Evolutionary conservation across 2,888 invertebrate species (phyloP).

Genomic region (Athetis lepigone): DNA sequence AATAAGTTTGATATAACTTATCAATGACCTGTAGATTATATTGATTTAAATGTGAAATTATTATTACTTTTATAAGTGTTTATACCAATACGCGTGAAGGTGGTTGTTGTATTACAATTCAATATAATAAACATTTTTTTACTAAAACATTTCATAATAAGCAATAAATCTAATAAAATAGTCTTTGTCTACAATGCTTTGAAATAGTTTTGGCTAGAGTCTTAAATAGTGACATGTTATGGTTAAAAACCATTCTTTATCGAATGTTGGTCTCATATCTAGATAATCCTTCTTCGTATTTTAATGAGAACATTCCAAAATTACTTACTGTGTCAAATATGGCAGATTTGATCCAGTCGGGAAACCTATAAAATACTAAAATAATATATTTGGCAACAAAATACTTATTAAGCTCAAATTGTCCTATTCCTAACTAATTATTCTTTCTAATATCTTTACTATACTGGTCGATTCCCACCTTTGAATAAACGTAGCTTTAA

Average conservation of each 20-base stretch:
- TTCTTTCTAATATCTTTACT: slow-evolving; percentile 32
- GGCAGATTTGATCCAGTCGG: slow-evolving; percentile 51
- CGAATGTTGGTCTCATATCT: slow-evolving; percentile 51
- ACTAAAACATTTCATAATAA: slow-evolving; percentile 49
- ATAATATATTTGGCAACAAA: slow-evolving; percentile 36
- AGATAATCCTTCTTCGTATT: slow-evolving; percentile 53
- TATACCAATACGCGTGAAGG: slow-evolving; percentile 42
- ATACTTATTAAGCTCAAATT: slow-evolving; percentile 50
- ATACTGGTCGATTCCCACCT: slow-evolving; percentile 51
- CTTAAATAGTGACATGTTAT: slow-evolving; percentile 27
- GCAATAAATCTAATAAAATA: slow-evolving; percentile 51
- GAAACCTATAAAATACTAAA: slow-evolving; percentile 29
- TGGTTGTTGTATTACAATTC: slow-evolving; percentile 45
- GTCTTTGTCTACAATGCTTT: slow-evolving; percentile 56
- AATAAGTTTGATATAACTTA: slow-evolving; percentile 27
- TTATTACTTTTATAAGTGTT: slow-evolving; percentile 37
- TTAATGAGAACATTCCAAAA: slow-evolving; percentile 79
- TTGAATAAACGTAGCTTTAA: slow-evolving; percentile 53
- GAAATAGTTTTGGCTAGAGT: slow-evolving; percentile 57
- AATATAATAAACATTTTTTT: slow-evolving; percentile 53
- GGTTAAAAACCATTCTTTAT: slow-evolving; percentile 45
- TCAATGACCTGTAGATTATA: slow-evolving; percentile 42
- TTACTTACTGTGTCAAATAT: slow-evolving; percentile 63
- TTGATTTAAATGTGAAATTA: slow-evolving; percentile 37
- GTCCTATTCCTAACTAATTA: slow-evolving; percentile 29